Percentiles rank a stretch among this genome's conserved stretches.
Evolutionary conservation across 2,113 vertebrate genomes (phyloP).

Genomic region (Circaetus cinerascens): DNA sequence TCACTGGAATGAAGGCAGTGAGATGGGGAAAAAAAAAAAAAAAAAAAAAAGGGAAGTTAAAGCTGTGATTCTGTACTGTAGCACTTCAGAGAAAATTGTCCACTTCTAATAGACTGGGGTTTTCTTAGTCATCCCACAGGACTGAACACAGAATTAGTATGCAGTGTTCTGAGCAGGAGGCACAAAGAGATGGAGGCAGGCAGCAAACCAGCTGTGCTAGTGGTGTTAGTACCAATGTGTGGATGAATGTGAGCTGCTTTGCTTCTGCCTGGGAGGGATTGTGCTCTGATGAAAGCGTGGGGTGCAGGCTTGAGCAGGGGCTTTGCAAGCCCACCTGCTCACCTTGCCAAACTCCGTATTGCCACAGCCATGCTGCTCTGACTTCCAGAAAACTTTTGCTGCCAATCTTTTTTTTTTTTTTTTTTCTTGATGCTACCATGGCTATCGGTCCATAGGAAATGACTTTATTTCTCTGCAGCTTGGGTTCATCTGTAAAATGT

Average conservation of each 20-base stretch:
- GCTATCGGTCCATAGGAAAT: not conserved
- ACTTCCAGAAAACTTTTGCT: not conserved
- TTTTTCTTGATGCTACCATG: not conserved
- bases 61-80: not conserved
- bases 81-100: not conserved
- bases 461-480: not conserved
- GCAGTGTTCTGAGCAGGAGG: fast-evolving
- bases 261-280: not conserved
- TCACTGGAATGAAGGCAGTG: too few relatives aligned
- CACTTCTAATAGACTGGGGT: fast-evolving
- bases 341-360: fast-evolving
- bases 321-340: not conserved
- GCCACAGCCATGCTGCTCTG: not conserved
- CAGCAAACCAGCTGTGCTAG: not conserved
- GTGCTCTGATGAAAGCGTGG: fast-evolving
- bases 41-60: not conserved
- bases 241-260: not conserved
- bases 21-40: not conserved
- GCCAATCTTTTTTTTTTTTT: fast-evolving
- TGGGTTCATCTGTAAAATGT: not conserved
- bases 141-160: not conserved
- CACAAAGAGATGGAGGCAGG: not conserved
- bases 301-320: not conserved
- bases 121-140: not conserved
- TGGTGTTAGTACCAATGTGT: fast-evolving